Percentiles rank a stretch among this genome's conserved stretches.
phyloP scores from a whole-genome alignment of 2,797 vertebrate genomes.

The Saxicola maurus region DNA sequence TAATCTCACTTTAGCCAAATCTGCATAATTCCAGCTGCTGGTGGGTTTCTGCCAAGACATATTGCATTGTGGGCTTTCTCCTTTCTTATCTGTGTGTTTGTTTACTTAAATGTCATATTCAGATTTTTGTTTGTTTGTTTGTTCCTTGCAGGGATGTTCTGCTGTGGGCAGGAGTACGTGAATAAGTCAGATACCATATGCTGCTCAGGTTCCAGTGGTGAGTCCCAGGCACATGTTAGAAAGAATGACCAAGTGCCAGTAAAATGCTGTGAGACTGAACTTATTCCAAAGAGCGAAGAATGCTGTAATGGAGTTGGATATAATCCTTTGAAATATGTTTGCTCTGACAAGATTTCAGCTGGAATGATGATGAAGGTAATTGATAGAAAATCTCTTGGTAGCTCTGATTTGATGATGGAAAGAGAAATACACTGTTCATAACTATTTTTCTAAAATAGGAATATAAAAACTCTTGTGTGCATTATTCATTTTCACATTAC shows the following conservation, averaged over 20 bases:
- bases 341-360: constrained; percentile 83
- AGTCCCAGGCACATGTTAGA: constrained; percentile 79
- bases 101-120: constrained; percentile 1
- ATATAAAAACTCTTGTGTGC: constrained; percentile 74
- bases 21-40: constrained; percentile 6
- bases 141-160: constrained; percentile 80
- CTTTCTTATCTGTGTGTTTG: not conserved
- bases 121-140: constrained; percentile 36
- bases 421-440: constrained; percentile 73
- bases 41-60: constrained; percentile 40
- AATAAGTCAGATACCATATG: constrained; percentile 86
- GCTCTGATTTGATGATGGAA: constrained; percentile 62
- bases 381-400: constrained; percentile 68
- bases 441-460: constrained; percentile 78
- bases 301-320: constrained; percentile 91
- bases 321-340: constrained; percentile 85
- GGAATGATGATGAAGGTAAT: constrained; percentile 82
- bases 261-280: constrained; percentile 88
- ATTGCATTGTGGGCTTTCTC: not conserved
- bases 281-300: constrained; percentile 82
- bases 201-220: constrained; percentile 79
- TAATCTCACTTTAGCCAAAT: constrained; percentile 23
- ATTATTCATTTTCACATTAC: constrained; percentile 78
- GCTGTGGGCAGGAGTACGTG: constrained; percentile 87
- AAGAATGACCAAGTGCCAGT: constrained; percentile 78